Evolutionary conservation across 2,888 invertebrate genomes (phyloP).

Genomic region (Drosophila putrida): DNA sequence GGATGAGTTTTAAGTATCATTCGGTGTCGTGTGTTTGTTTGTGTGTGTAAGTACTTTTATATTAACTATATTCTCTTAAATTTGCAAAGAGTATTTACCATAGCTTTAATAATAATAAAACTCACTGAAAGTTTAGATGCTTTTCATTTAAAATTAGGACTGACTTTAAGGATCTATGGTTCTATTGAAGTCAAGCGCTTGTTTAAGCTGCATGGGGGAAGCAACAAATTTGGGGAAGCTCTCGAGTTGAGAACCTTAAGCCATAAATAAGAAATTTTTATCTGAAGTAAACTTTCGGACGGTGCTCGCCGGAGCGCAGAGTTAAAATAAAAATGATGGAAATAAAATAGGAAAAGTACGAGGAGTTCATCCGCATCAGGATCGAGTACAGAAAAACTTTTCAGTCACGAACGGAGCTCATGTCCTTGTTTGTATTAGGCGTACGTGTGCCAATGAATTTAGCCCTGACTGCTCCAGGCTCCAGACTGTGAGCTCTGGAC

Average conservation of each 20-base stretch:
- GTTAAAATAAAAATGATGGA: conserved; percentile 78
- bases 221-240: conserved; percentile 55
- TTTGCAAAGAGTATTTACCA: no score
- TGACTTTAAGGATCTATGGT: conserved; percentile 28
- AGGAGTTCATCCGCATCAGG: conserved; percentile 59
- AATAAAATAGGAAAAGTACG: conserved; percentile 78
- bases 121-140: background rate
- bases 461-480: conserved; percentile 38
- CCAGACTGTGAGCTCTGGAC: background rate
- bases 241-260: conserved; percentile 72
- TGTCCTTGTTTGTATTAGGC: conserved; percentile 83
- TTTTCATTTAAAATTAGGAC: background rate
- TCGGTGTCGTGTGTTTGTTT: no score
- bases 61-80: no score
- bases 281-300: conserved; percentile 76
- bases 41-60: no score
- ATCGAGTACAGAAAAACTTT: conserved; percentile 71
- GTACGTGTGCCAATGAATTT: conserved; percentile 81
- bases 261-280: conserved; percentile 82
- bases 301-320: conserved; percentile 66
- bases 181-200: conserved; percentile 18
- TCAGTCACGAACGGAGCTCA: conserved; percentile 82
- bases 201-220: conserved; percentile 9
- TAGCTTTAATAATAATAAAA: background rate
- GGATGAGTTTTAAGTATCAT: no score